Conservation (phyloP, 2,888 invertebrate genomes). For the Eudemis profundana region DNA sequence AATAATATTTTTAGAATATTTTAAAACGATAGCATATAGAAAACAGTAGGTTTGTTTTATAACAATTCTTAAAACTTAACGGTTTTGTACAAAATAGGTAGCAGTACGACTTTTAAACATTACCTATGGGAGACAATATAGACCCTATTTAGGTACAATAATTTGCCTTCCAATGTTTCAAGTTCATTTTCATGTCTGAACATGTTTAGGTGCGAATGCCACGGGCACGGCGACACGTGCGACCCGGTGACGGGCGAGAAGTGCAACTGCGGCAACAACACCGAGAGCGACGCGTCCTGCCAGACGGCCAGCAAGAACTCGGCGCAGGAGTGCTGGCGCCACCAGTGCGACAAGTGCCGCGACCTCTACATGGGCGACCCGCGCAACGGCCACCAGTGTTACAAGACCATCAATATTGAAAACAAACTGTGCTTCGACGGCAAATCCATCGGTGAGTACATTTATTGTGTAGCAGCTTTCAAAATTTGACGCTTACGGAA, state of each 20-base stretch:
- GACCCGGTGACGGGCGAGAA: constrained; percentile 96
- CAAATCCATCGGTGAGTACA: constrained; percentile 86
- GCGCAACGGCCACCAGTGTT: constrained; percentile 97
- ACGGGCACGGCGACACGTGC: constrained; percentile 96
- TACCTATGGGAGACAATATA: too few relatives aligned
- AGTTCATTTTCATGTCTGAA: too few relatives aligned
- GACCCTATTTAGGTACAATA: too few relatives aligned
- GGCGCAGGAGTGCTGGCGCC: constrained; percentile 91
- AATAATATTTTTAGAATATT: too few relatives aligned
- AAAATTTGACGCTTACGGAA: too few relatives aligned
- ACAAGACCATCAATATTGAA: constrained; percentile 96
- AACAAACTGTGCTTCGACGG: constrained; percentile 97
- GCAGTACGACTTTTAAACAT: too few relatives aligned
- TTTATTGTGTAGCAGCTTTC: too few relatives aligned
- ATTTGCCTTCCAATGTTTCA: too few relatives aligned
- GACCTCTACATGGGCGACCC: constrained; percentile 97
- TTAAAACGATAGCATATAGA: too few relatives aligned
- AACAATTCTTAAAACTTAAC: too few relatives aligned
- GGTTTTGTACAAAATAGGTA: too few relatives aligned
- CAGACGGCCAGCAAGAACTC: constrained; percentile 90
- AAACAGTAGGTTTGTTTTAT: too few relatives aligned
- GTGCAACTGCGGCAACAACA: constrained; percentile 98
- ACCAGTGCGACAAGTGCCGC: constrained; percentile 96
- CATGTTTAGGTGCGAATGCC: constrained; percentile 92
- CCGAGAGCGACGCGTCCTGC: constrained; percentile 93